Conservation (phyloP, 2,888 invertebrate species). For the Drosophila lacicola region DNA sequence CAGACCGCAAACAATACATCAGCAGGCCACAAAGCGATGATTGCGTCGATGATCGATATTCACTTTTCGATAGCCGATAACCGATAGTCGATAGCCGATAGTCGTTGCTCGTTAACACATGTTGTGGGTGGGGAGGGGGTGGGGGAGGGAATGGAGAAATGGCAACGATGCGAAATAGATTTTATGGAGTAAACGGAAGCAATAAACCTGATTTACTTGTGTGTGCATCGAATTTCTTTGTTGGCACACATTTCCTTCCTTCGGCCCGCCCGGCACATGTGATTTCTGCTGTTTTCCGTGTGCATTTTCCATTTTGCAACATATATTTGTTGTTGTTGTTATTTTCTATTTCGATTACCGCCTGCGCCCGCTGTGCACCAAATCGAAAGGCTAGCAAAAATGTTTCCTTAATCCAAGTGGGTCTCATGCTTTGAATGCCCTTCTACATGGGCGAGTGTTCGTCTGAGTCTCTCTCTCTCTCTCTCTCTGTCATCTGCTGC, state of each 20-base stretch:
- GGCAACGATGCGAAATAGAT: conserved; percentile 34
- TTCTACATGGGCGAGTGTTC: conserved; percentile 1
- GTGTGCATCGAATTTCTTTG: conserved; percentile 36
- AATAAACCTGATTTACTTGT: conserved; percentile 55
- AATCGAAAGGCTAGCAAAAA: conserved; percentile 46
- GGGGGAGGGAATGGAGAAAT: too few relatives aligned
- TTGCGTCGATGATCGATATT: conserved; percentile 3
- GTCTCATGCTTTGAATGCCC: conserved; percentile 51
- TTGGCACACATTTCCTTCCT: conserved; percentile 26
- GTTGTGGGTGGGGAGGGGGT: background rate
- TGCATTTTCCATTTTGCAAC: conserved; percentile 40
- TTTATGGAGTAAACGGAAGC: conserved; percentile 33
- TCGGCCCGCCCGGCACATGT: conserved; percentile 9
- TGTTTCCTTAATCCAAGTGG: conserved; percentile 61
- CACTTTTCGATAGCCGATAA: conserved; percentile 34
- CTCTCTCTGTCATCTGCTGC: background rate
- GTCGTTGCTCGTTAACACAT: conserved; percentile 10
- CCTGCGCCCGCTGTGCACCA: background rate
- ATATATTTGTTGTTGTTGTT: conserved; percentile 20
- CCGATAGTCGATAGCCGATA: background rate
- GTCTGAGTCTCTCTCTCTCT: background rate
- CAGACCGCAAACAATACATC: conserved; percentile 3
- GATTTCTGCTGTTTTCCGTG: conserved; percentile 19
- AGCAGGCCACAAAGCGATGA: conserved; percentile 12
- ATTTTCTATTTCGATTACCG: conserved; percentile 55